Evolutionary conservation across 2,888 invertebrate species (phyloP), one percentile per base, ranked within the genome.

Genomic region (Sturmia bella): DNA sequence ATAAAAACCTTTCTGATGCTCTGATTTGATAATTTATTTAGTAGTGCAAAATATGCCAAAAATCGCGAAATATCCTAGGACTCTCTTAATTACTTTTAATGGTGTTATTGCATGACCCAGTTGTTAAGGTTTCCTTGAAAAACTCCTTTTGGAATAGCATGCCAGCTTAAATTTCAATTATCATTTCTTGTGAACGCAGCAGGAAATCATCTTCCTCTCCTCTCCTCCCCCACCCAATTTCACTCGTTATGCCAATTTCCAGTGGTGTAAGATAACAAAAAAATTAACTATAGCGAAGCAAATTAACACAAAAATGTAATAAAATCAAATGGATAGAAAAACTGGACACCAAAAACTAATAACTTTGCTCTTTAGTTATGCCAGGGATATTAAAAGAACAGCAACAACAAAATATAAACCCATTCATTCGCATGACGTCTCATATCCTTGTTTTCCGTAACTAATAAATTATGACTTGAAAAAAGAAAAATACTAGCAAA

Each of bases 261-360:
- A 76, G 45, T 76, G 32, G 43, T 32, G 57, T 61, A 32, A 52
- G 59, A 76, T 68, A 61, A 68, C 52, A 54, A 50, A 68, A 59
- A 15, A 57, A 32, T n/a, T n/a, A n/a, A 39, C 11, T 3, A 52
- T 56, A 39, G 24, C 21, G 15, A n/a, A 17, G 6, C 24, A 68
- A 75, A 75, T 75, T 75, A 68, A 61, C 59, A 54, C 68, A 68
- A 52, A 59, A 59, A 57, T 66, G 19, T 19, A 48, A 64, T 64
- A 66, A 61, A 59, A 73, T 59, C 48, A 39, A 56, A 27, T 27
- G 19, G 27, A 1, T 0, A 64, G 72, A n/a, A 64, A 32, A 61
- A 24, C 59, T 59, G 61, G 52, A 68, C 41, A 48, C 54, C 41
- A 66, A 57, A 68, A 68, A 68, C 43, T 76, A 50, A 76, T 68